phyloP scores from a whole-genome alignment of 2,888 invertebrate genomes.

The Brachylomia viminalis region DNA sequence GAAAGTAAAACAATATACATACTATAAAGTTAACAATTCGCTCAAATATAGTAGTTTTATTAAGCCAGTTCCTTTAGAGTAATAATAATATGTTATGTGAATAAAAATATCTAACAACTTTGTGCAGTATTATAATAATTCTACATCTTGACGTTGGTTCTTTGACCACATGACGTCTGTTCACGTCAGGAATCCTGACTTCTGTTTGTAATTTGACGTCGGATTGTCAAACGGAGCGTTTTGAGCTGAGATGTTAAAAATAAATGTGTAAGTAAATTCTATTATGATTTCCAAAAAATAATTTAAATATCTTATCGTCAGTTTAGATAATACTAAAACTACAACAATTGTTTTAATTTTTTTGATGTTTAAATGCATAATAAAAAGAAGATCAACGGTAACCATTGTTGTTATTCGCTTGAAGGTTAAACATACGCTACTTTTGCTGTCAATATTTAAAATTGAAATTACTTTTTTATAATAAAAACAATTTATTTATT shows the following conservation, averaged over 20 bases:
- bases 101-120: slow-evolving; percentile 62
- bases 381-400: not conserved
- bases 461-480: slow-evolving; percentile 18
- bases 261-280: slow-evolving; percentile 26
- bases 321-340: slow-evolving; percentile 3
- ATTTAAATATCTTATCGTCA: slow-evolving; percentile 10
- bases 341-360: not conserved
- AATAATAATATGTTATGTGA: slow-evolving; percentile 70
- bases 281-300: slow-evolving; percentile 22
- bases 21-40: slow-evolving; percentile 70
- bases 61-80: slow-evolving; percentile 87
- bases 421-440: slow-evolving; percentile 1
- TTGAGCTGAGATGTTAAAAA: slow-evolving; percentile 10
- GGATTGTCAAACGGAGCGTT: slow-evolving; percentile 17
- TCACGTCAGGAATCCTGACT: slow-evolving; percentile 14
- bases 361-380: not conserved
- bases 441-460: slow-evolving; percentile 33
- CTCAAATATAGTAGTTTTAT: slow-evolving; percentile 83
- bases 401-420: not conserved
- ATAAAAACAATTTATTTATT: slow-evolving; percentile 22
- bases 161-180: slow-evolving; percentile 20
- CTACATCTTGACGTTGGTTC: slow-evolving; percentile 22
- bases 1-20: slow-evolving; percentile 49
- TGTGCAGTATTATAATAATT: slow-evolving; percentile 57
- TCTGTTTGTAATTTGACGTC: slow-evolving; percentile 12